phyloP scores from a whole-genome alignment of 2,797 vertebrate species.

The Ispidina picta region DNA sequence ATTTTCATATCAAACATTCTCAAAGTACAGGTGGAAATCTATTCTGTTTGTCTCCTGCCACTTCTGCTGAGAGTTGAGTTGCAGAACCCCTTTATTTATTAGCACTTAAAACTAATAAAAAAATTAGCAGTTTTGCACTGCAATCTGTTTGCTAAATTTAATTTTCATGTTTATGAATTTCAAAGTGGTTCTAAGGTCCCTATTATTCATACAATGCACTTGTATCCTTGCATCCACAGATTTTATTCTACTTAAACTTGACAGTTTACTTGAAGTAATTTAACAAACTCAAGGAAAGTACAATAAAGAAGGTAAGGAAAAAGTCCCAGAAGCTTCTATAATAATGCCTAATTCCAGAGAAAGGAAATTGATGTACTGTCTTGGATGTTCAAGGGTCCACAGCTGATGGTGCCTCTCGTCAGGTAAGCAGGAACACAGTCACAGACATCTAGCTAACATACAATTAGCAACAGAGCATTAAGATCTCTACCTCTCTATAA shows the following conservation, averaged over 20 bases:
- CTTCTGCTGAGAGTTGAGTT: not conserved
- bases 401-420: not conserved
- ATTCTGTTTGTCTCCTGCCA: not conserved
- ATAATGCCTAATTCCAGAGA: not conserved
- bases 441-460: not conserved
- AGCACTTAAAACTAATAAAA: not conserved
- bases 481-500: not conserved
- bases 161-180: not conserved
- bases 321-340: not conserved
- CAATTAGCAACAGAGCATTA: not conserved
- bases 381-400: not conserved
- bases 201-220: not conserved
- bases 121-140: not conserved
- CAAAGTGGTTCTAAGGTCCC: not conserved
- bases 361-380: not conserved
- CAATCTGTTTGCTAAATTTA: not conserved
- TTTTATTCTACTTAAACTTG: not conserved
- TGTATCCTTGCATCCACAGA: not conserved
- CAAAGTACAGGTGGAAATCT: not conserved
- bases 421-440: not conserved
- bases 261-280: not conserved
- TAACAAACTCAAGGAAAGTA: not conserved
- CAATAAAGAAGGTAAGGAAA: not conserved
- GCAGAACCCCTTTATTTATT: not conserved
- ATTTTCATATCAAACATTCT: conserved; percentile 35